Base-by-base conservation (phyloP, 1,140 invertebrate species). In the Drosophila auraria region DNA sequence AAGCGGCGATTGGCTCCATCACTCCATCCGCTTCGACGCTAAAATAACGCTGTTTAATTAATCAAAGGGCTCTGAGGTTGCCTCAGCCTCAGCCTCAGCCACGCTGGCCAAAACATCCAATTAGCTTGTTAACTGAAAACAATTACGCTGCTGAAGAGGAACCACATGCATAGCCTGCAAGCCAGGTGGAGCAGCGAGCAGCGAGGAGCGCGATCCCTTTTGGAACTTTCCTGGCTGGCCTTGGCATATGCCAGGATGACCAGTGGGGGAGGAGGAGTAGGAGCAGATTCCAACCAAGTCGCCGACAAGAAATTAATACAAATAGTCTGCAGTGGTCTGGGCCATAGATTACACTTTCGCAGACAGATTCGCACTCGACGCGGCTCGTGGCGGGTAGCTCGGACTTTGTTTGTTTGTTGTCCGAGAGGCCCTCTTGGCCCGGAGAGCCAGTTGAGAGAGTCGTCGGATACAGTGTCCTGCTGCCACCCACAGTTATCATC, bases 271-370 rank as follows among this genome's bases (percentile, higher is more conserved):
- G 12, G 2, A 30, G 5, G 12, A 11, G 6, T 14, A 3, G 33
- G 23, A 5, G n/a, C 20, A 65, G 58, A 56, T 71, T 54, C 12
- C 40, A 64, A 45, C 53, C 45, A 50, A 54, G 66, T 53, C 68
- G 47, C 38, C 62, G 79, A 80, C 59, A 84, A 84, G 64, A 89
- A 87, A 89, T 89, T 83, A 87, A 87, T 87, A 89, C 83, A 87
- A 87, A 87, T 89, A 87, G 84, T 80, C 84, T 87, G 83, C 79
- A 76, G 59, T 80, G 75, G 83, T 87, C 77, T 81, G 58, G 69
- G 66, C 82, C 81, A 83, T 89, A 89, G 84, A 89, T 89, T 90
- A 89, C 79, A 89, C 84, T 89, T 84, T 89, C 68, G 61, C 76
- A 69, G 83, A 87, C 83, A 87, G 77, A 73, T 80, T 87, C 62